Evolutionary conservation across 2,797 vertebrate genomes (phyloP), one percentile per base, ranked within the genome.

Genomic region (Cyclopterus lumpus): DNA sequence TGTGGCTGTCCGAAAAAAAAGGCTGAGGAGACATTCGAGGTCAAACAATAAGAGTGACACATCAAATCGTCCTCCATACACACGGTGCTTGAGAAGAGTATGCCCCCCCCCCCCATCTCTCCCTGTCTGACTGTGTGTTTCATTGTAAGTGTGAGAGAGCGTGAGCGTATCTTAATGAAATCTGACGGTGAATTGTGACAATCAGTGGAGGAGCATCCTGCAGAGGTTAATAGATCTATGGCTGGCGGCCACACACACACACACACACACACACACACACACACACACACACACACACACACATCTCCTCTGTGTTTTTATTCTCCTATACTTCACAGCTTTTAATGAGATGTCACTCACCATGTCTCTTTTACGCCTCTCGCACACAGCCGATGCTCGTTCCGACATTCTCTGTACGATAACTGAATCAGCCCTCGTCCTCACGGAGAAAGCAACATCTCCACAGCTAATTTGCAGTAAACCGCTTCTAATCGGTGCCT

Each of bases 201-300:
- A 89, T 89, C 86, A 85, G 83, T 58, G 71, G 80, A 76, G 83
- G 67, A 79, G 72, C 85, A 75, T 91, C 78, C 87, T 85, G 90
- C 85, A 78, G 87, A 92, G 90, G 91, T 92, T 93, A 93, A 93
- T 91, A n/a, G n/a, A n/a, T n/a, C n/a, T n/a, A n/a, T n/a, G n/a
- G n/a, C n/a, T n/a, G n/a, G 30, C 54, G 20, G 8, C 40, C 55
- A 38, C 54, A 63, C 57, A 34, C 26, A 53, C 57, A 20, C 32
- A 59, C 55, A 59, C 55, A 36, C 55, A 34, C 59, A 28, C 62
- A 28, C 57, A 24, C 26, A 60, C 80, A 53, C 54, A 18, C 26
- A 54, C 46, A 48, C 67, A 74, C 71, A 34, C 49, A 66, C 53
- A 40, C 20, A 64, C 55, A 22, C 40, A 44, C 28, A 61, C 57